Evolutionary conservation across 2,113 vertebrate genomes (phyloP).

Genomic region (Acanthisitta chloris): DNA sequence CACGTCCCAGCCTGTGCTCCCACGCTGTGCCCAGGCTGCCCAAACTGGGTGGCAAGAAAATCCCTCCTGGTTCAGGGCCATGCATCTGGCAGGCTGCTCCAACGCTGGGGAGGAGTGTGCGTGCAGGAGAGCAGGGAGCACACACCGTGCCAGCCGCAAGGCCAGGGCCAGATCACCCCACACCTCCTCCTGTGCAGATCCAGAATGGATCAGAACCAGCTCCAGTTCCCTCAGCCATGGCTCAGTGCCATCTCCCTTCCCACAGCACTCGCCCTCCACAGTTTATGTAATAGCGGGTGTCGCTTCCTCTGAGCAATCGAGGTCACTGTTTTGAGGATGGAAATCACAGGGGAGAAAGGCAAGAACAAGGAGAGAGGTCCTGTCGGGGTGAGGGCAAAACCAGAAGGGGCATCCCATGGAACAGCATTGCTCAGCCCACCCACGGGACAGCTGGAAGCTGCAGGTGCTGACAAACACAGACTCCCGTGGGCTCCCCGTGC

Average conservation of each 20-base stretch:
- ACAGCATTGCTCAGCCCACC: not conserved
- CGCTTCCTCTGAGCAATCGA: not conserved
- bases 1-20: not conserved
- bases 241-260: not conserved
- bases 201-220: fast-evolving
- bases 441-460: not conserved
- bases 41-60: not conserved
- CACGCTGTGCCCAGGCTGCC: fast-evolving
- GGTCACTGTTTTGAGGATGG: not conserved
- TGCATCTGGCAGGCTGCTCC: not conserved
- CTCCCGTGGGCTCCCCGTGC: fast-evolving
- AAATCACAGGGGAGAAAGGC: not conserved
- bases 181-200: not conserved
- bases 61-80: not conserved
- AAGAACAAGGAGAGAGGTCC: not conserved
- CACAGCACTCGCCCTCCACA: not conserved
- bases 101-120: fast-evolving
- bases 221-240: fast-evolving
- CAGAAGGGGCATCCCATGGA: not conserved
- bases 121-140: not conserved
- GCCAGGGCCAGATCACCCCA: not conserved
- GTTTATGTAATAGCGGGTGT: not conserved
- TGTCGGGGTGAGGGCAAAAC: not conserved
- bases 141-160: not conserved
- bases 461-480: fast-evolving